Percentiles rank a stretch among this genome's conserved stretches.
These are phyloP conservation scores for Aphrophora alni DNA, from an alignment of 2,888 invertebrate species.

Conservation along the genomic window DNA sequence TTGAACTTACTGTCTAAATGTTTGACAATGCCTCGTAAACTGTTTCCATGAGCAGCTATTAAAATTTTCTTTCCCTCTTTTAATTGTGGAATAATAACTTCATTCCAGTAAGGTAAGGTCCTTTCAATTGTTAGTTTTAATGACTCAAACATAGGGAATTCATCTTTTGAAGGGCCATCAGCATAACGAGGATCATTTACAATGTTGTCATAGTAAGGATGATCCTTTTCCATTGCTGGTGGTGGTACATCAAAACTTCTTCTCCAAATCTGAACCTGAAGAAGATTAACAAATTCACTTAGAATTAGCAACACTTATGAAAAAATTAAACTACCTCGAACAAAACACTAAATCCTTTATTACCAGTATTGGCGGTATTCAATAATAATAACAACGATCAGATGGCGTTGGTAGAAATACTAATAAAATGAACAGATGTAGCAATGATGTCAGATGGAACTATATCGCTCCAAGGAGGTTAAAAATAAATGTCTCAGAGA, in stretches of 20 bases:
- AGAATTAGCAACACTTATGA: too few species aligned
- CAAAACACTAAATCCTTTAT: too few species aligned
- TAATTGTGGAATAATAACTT: slow-evolving; percentile 81
- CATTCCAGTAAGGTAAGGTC: slow-evolving; percentile 86
- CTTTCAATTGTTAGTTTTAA: slow-evolving; percentile 81
- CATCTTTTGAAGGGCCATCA: slow-evolving; percentile 70
- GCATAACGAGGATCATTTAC: slow-evolving; percentile 77
- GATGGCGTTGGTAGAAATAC: too few species aligned
- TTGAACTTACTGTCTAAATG: slow-evolving; percentile 75
- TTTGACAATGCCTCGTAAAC: slow-evolving; percentile 84
- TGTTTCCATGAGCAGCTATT: slow-evolving; percentile 87
- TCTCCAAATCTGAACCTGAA: slow-evolving; percentile 81
- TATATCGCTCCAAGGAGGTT: too few species aligned
- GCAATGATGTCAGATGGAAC: too few species aligned
- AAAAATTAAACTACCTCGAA: neutral
- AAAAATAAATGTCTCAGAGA: too few species aligned
- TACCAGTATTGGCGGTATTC: too few species aligned
- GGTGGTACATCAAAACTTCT: slow-evolving; percentile 83
- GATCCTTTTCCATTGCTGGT: slow-evolving; percentile 77
- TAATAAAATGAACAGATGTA: too few species aligned
- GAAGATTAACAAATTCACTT: too few species aligned
- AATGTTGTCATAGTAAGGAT: slow-evolving; percentile 77
- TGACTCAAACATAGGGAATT: slow-evolving; percentile 85
- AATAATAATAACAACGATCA: slow-evolving; percentile 14
- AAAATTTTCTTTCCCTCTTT: slow-evolving; percentile 80